phyloP scores from a whole-genome alignment of 2,797 vertebrate genomes.

The Petrocephalus sullivani region DNA sequence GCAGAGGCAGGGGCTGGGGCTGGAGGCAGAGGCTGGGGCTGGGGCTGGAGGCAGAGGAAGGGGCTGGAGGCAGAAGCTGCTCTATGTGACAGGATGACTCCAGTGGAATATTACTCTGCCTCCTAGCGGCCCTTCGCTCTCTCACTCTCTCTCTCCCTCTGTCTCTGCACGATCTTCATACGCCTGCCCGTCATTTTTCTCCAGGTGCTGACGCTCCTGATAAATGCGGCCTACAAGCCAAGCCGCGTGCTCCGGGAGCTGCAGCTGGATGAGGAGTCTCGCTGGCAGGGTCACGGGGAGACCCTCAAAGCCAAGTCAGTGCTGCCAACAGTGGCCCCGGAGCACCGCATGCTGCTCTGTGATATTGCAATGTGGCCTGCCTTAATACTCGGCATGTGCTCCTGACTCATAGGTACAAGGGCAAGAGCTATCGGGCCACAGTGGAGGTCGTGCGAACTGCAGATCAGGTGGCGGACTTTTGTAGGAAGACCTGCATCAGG shows the following conservation, averaged over 20 bases:
- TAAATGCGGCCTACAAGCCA: conserved; percentile 96
- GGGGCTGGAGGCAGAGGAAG: too few relatives aligned
- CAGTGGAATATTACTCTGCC: background rate
- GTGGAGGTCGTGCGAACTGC: conserved; percentile 94
- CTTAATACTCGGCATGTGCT: background rate
- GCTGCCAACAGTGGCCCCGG: background rate
- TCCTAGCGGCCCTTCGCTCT: background rate
- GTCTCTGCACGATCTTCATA: background rate
- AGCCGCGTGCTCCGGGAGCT: conserved; percentile 92
- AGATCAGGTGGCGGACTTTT: conserved; percentile 91
- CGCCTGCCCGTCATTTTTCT: background rate
- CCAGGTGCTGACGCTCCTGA: conserved; percentile 88
- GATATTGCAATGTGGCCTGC: background rate
- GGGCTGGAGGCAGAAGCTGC: background rate
- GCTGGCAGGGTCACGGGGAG: conserved; percentile 91
- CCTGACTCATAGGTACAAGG: conserved; percentile 80
- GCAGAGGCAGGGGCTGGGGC: background rate
- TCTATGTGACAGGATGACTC: background rate
- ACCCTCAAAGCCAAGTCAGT: conserved; percentile 97
- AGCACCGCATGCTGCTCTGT: background rate
- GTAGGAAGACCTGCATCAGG: conserved; percentile 92
- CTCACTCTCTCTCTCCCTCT: background rate
- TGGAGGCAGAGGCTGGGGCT: too few relatives aligned
- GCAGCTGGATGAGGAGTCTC: conserved; percentile 90
- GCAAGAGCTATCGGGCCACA: conserved; percentile 94